Evolutionary conservation across 2,797 vertebrate genomes (phyloP).

Genomic region (Cichlasoma orientale): DNA sequence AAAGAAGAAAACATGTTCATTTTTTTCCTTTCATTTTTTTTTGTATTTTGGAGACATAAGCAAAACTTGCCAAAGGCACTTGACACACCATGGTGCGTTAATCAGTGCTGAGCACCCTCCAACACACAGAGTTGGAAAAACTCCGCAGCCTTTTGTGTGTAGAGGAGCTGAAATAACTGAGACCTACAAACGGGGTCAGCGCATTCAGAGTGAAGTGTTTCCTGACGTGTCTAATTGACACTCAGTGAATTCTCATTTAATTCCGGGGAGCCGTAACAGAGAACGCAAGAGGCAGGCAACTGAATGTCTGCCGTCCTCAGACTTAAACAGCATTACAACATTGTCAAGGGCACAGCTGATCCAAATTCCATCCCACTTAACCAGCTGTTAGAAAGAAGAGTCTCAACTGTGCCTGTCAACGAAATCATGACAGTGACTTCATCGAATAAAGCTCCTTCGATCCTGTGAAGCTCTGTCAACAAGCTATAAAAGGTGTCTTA

Average conservation of each 20-base stretch:
- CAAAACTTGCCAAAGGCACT: slow-evolving; percentile 41
- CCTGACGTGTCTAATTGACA: slow-evolving; percentile 29
- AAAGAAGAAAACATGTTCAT: not conserved
- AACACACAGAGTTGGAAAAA: slow-evolving; percentile 33
- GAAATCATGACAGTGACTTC: not conserved
- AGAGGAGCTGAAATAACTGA: slow-evolving; percentile 45
- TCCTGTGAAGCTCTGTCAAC: slow-evolving; percentile 4
- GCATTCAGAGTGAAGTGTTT: slow-evolving; percentile 8
- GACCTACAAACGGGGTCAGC: slow-evolving; percentile 39
- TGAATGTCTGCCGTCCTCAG: not conserved
- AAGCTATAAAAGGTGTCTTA: not conserved
- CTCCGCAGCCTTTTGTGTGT: slow-evolving; percentile 53
- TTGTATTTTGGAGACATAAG: not conserved
- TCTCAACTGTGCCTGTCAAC: slow-evolving; percentile 8
- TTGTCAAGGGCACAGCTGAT: slow-evolving; percentile 50
- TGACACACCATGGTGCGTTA: slow-evolving; percentile 29
- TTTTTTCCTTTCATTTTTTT: not conserved
- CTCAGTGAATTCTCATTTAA: not conserved
- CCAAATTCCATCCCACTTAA: slow-evolving; percentile 32
- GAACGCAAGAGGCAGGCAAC: not conserved
- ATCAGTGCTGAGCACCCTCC: slow-evolving; percentile 45
- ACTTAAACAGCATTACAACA: slow-evolving; percentile 20
- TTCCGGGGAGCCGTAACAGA: not conserved
- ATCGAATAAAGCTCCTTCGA: not conserved
- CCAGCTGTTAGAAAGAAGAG: not conserved